Evolutionary conservation across 2,113 vertebrate species (phyloP).

Genomic region (Morone saxatilis): DNA sequence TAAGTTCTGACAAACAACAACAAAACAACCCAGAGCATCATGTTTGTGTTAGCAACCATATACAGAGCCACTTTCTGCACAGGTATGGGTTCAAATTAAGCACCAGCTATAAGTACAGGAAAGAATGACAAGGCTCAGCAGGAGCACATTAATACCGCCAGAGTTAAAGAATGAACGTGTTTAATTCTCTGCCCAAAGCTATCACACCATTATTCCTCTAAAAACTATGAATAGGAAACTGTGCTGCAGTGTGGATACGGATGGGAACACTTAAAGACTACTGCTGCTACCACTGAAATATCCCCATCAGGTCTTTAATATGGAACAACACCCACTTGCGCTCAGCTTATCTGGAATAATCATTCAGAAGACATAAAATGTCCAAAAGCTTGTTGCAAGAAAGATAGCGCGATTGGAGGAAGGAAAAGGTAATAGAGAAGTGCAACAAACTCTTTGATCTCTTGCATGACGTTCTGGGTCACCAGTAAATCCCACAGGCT

Average conservation of each 20-base stretch:
- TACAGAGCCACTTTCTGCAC: constrained; percentile 14
- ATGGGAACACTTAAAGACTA: constrained; percentile 53
- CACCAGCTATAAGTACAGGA: constrained; percentile 42
- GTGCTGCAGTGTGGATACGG: constrained; percentile 11
- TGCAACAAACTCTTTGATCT: constrained; percentile 76
- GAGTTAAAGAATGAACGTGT: constrained; percentile 21
- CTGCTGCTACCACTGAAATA: constrained; percentile 23
- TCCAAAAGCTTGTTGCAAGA: constrained; percentile 11
- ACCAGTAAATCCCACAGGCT: constrained; percentile 72
- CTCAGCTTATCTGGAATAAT: constrained; percentile 61
- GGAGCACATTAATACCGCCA: constrained; percentile 39
- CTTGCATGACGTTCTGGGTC: constrained; percentile 53
- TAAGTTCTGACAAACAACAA: too few relatives aligned
- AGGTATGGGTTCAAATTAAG: constrained; percentile 47
- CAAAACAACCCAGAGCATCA: not conserved
- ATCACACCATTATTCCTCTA: constrained; percentile 40
- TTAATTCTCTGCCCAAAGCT: constrained; percentile 59
- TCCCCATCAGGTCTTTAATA: constrained; percentile 32
- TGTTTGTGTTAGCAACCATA: constrained; percentile 50
- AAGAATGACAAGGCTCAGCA: constrained; percentile 57
- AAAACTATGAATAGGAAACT: constrained; percentile 63
- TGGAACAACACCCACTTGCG: constrained; percentile 34
- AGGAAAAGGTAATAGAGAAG: constrained; percentile 56
- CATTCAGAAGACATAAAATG: constrained; percentile 43
- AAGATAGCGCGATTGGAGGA: constrained; percentile 8